Base-by-base conservation (phyloP, 2,888 invertebrate genomes). In the Sabellastarte sp. region DNA sequence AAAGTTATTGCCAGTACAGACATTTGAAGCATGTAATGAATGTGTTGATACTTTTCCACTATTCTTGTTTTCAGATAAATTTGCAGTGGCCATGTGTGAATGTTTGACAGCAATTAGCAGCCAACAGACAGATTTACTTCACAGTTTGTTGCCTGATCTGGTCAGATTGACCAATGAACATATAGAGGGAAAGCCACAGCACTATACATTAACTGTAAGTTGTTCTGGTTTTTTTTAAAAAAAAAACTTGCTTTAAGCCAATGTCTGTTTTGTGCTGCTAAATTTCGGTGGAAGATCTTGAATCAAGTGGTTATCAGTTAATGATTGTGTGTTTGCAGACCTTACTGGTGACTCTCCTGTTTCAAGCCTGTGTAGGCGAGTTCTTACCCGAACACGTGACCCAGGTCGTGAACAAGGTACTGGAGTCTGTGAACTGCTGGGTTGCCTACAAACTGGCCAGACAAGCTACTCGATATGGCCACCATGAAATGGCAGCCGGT, bases 381-480 rank as follows among this genome's bases (percentile, higher is more conserved):
- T 30, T 57, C 29, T 41, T 60, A 26, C 26, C 29, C 24, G 41
- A n/a, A 1, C 58, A 50, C 20, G 60, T 59, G 31, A 10, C 24
- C n/a, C 30, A 31, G 2, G 31, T 52, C 31, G 50, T 66, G 1
- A 64, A 59, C 10, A 29, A 29, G 28, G 79, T 88, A 1, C 53
- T 53, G 53, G 53, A 26, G 4, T 26, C 5, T 5, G 77, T 79
- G 0, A 84, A 94, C 93, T 89, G 91, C 3, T 90, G 91, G 76
- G 65, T 72, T 24, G 74, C 71, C 1, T 96, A 94, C 82, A 88
- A 93, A 69, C 90, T 95, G 55, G 93, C 91, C 0, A 87, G 95
- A 61, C 92, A 93, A 20, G 93, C 93, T 0, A 88, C 93, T 26
- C 88, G 94, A 60, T 82, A 92, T 80, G 92, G 92, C 0, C 93